phyloP scores from a whole-genome alignment of 1,140 invertebrate species.

The Bombus fervidus region DNA sequence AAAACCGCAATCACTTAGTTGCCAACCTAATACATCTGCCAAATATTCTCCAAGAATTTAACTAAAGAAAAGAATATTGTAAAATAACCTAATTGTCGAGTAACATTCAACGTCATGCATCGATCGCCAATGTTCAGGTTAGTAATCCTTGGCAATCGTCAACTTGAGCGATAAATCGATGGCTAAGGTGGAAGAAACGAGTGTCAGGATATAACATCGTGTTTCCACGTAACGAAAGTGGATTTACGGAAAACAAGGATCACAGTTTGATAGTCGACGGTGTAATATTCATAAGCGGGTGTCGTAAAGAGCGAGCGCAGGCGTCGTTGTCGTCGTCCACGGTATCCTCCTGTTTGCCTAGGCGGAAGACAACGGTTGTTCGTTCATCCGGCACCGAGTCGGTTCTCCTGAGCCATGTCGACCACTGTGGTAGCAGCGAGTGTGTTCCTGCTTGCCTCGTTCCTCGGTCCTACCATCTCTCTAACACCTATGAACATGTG shows the following conservation, averaged over 20 bases:
- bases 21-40: neutral
- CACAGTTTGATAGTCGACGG: conserved; percentile 72
- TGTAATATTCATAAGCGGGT: conserved; percentile 76
- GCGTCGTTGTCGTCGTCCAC: conserved; percentile 68
- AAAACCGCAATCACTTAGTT: too few relatives aligned
- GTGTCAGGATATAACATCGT: conserved; percentile 34
- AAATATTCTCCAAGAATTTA: neutral
- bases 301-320: conserved; percentile 68
- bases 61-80: too few relatives aligned
- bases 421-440: conserved; percentile 29
- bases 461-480: conserved; percentile 58
- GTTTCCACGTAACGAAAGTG: neutral
- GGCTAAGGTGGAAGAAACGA: conserved; percentile 20
- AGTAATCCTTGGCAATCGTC: conserved; percentile 36
- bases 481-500: conserved; percentile 73
- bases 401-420: conserved; percentile 59
- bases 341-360: conserved; percentile 52
- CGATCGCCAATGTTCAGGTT: neutral
- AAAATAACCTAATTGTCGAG: neutral
- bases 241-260: conserved; percentile 54
- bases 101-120: neutral
- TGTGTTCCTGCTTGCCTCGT: conserved; percentile 53
- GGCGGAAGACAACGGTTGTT: conserved; percentile 37
- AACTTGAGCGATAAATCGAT: conserved; percentile 60
- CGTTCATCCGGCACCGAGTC: conserved; percentile 22